These are phyloP conservation scores for Lophotriccus pileatus DNA, from an alignment of 2,797 vertebrate species.

Conservation along the genomic window DNA sequence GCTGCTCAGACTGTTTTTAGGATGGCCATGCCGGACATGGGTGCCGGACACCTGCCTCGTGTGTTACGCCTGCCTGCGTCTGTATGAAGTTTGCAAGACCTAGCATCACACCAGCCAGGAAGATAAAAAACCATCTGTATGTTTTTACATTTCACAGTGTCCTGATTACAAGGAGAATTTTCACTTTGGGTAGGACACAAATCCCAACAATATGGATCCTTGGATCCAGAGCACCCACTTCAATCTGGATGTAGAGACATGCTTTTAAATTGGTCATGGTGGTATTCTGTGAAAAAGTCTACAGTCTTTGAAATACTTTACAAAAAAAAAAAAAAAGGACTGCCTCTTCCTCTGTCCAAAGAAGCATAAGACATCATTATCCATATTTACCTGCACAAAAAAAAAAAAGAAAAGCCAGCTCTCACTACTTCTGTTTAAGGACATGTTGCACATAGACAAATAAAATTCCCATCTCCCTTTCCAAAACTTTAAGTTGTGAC, in stretches of 20 bases:
- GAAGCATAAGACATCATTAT: not conserved
- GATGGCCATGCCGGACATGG: accelerated
- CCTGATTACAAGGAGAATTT: not conserved
- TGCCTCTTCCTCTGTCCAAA: not conserved
- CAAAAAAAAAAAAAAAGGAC: not conserved
- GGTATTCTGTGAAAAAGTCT: not conserved
- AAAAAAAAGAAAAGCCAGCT: not conserved
- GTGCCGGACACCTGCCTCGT: not conserved
- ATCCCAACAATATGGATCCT: not conserved
- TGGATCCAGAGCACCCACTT: not conserved
- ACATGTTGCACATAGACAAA: not conserved
- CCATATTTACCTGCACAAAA: not conserved
- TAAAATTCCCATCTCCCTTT: not conserved
- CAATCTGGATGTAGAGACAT: not conserved
- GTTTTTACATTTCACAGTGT: not conserved
- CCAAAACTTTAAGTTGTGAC: not conserved
- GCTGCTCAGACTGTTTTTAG: not conserved
- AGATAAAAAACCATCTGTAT: accelerated
- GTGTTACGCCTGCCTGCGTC: accelerated
- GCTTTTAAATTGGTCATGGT: not conserved
- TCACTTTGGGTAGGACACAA: not conserved
- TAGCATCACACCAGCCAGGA: not conserved
- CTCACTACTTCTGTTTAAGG: not conserved
- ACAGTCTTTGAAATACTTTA: not conserved
- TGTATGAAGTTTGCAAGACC: not conserved